Evolutionary conservation across 2,113 vertebrate species (phyloP), one percentile per base, ranked within the genome.

Genomic region (western clawed frog (Xenopus tropicalis)): DNA sequence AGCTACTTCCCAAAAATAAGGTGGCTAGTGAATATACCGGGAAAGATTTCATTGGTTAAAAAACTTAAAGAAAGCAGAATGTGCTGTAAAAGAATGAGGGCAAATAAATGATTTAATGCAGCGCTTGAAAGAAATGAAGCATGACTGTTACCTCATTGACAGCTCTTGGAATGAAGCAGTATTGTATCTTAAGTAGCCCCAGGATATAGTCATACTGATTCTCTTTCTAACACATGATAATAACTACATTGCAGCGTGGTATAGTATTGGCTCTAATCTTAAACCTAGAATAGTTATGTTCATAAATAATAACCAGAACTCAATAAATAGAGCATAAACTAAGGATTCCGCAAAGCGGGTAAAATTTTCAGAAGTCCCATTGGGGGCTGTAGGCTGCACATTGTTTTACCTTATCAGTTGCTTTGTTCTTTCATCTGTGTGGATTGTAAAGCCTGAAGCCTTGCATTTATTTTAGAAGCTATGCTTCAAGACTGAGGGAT

Each of bases 111-210:
- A 64, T 51, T 72, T 46, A 72, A 19, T 22, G 16, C 14, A 70
- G n/a, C 14, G n/a, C n/a, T 43, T 64, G 25, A 64, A 72, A 43
- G 59, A 72, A 64, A 64, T 63, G 13, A 63, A 63, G 29, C 46
- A 52, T 54, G 44, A 10, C 70, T 37, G 43, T 14, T 62, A 16
- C 51, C 43, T 42, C 13, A 54, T 65, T 64, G 61, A 72, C 22
- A 44, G 65, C 19, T 25, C 61, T 42, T 17, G 29, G 61, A 64
- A 72, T 23, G 63, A 59, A 44, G 8, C 20, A 22, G 8, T 22
- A 72, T 65, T 73, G 63, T 42, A 56, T 11, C 20, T 57, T 11
- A 66, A 25, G 51, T 46, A 58, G 62, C 71, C 71, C 56, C 37
- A 22, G 71, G 63, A 56, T 73, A 66, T 14, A 22, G 52, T 56